These are phyloP conservation scores for Dolichallabes microphthalmus DNA, from an alignment of 2,113 vertebrate species.

Conservation along the genomic window DNA sequence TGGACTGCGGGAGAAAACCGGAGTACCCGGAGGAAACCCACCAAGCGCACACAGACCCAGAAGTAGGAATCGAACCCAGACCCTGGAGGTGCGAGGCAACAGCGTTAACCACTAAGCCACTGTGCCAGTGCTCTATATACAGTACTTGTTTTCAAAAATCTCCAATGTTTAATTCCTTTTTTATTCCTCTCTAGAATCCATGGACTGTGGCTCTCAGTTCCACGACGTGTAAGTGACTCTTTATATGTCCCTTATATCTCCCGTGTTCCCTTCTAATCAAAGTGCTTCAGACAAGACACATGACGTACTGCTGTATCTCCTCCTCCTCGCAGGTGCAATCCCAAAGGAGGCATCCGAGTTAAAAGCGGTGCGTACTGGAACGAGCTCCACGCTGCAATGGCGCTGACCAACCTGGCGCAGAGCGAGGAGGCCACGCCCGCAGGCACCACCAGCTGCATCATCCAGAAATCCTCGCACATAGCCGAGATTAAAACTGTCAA, in stretches of 20 bases:
- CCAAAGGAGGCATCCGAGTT: slow-evolving; percentile 72
- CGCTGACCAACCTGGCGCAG: slow-evolving; percentile 91
- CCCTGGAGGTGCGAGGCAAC: too few species aligned
- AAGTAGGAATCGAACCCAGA: too few species aligned
- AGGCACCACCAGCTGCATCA: slow-evolving; percentile 90
- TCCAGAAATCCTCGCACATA: slow-evolving; percentile 98
- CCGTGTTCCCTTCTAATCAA: background rate
- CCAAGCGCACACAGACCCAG: too few species aligned
- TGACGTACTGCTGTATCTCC: background rate
- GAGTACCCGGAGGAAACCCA: too few species aligned
- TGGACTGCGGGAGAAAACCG: too few species aligned
- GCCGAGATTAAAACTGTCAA: slow-evolving; percentile 97
- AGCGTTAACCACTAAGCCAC: too few species aligned
- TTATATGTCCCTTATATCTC: background rate
- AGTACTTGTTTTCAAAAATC: too few species aligned
- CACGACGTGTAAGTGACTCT: slow-evolving; percentile 81
- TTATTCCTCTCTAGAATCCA: slow-evolving; percentile 77
- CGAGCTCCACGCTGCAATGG: slow-evolving; percentile 96
- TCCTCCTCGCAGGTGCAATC: slow-evolving; percentile 68
- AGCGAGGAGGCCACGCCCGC: slow-evolving; percentile 76
- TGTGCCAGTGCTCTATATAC: too few species aligned
- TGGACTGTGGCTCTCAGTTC: slow-evolving; percentile 80
- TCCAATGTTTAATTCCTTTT: slow-evolving; percentile 53
- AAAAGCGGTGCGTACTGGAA: slow-evolving; percentile 88
- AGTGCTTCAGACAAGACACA: background rate